Evolutionary conservation across 2,797 vertebrate species (phyloP).

Genomic region (Anableps anableps): DNA sequence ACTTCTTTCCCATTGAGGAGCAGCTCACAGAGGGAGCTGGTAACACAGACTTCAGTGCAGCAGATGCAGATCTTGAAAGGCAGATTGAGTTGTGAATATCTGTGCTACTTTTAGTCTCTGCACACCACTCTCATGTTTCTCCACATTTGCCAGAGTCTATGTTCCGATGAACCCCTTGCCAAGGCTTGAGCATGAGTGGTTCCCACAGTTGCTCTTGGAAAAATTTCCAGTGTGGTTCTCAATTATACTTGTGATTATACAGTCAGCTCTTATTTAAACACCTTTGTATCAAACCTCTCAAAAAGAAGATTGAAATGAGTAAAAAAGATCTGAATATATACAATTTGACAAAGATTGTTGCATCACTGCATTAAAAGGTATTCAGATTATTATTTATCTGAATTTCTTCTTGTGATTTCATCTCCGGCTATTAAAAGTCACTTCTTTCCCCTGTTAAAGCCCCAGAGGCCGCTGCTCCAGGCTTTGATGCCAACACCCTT

Average conservation of each 20-base stretch:
- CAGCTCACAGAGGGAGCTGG: slow-evolving; percentile 51
- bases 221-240: slow-evolving; percentile 43
- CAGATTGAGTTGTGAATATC: slow-evolving; percentile 79
- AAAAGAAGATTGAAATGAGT: slow-evolving; percentile 15
- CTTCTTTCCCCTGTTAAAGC: slow-evolving; percentile 59
- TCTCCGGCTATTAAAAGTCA: slow-evolving; percentile 47
- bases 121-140: slow-evolving; percentile 76
- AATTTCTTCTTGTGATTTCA: slow-evolving; percentile 19
- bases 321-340: neutral
- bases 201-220: slow-evolving; percentile 71
- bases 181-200: slow-evolving; percentile 70
- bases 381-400: slow-evolving; percentile 10
- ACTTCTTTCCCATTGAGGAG: slow-evolving; percentile 54
- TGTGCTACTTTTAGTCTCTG: slow-evolving; percentile 81
- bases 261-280: slow-evolving; percentile 24
- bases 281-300: slow-evolving; percentile 7
- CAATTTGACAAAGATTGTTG: slow-evolving; percentile 12
- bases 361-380: slow-evolving; percentile 10
- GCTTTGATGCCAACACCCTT: slow-evolving; percentile 77
- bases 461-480: slow-evolving; percentile 65
- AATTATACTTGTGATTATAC: slow-evolving; percentile 36
- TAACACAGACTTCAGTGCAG: slow-evolving; percentile 43
- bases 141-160: slow-evolving; percentile 72
- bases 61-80: slow-evolving; percentile 64
- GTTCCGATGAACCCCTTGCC: slow-evolving; percentile 65